Conservation (phyloP, 2,888 invertebrate species). For the Lycocerus yunnanus region DNA sequence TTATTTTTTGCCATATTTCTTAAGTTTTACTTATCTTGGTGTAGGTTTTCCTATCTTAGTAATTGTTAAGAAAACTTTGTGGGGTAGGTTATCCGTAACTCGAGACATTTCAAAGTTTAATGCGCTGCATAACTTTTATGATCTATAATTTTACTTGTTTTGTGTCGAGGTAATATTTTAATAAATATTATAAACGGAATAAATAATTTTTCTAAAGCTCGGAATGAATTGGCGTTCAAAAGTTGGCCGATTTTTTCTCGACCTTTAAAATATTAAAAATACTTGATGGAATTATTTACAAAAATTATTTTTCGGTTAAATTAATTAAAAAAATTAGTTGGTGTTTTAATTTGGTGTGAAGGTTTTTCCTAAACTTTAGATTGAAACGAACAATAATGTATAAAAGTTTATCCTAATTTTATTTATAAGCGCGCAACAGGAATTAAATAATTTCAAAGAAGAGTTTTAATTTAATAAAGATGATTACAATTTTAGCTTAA, state of each 20-base stretch:
- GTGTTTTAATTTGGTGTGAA: neutral
- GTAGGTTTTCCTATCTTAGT: neutral
- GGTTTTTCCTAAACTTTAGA: neutral
- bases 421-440: neutral
- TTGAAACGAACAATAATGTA: neutral
- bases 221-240: too few species aligned
- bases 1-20: neutral
- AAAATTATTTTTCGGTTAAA: neutral
- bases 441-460: neutral
- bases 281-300: too few species aligned
- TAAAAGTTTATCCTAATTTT: neutral
- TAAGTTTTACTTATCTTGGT: neutral
- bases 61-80: neutral
- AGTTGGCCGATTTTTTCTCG: too few species aligned
- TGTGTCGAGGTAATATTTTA: neutral
- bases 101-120: neutral
- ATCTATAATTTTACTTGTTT: neutral
- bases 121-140: neutral
- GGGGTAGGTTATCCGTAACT: neutral
- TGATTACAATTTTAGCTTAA: constrained; percentile 7
- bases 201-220: too few species aligned
- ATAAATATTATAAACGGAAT: neutral
- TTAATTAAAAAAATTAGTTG: neutral
- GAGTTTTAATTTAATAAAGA: constrained; percentile 9
- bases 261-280: too few species aligned